Base-by-base conservation (phyloP, 2,888 invertebrate genomes). In the Sarcophaga rosellei region DNA sequence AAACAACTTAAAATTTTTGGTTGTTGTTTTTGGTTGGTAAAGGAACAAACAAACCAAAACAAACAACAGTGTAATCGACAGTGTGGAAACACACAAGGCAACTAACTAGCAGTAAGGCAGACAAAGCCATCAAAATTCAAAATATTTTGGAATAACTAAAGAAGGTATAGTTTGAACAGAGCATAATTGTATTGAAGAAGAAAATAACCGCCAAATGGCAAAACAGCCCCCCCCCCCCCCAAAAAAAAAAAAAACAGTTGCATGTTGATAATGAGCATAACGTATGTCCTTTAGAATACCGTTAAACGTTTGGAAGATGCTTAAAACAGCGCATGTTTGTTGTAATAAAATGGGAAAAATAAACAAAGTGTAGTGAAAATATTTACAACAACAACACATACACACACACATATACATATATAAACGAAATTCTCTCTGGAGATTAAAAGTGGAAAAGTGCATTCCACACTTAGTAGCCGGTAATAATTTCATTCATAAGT, bases 401-500 rank as follows among this genome's bases (percentile, higher is more conserved):
- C 6, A 35, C 6, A 35, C 6, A 35, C 35, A 35, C 4, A 25
- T 25, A 2, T 23, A 25, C 25, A 25, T 25, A 25, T 25, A 25
- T 35, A 35, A 35, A 35, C 35, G 25, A 78, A 63, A 47, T 65
- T 15, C 78, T 65, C 78, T 65, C 69, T 4, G 65, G 79, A 75
- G 84, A 70, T 79, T 82, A 69, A 62, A 62, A 47, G 4, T 6
- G 74, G 77, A 21, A 68, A 78, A 80, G 15, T 86, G 82, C 83
- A 83, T 20, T 85, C 74, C 20, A 78, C 23, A 53, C 17, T 15
- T 47, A 57, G 75, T 78, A 62, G 53, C 86, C 84, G 77, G 83
- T 63, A 23, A 44, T 65, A 68, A 78, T 80, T 81, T 77, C 81
- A 84, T 84, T 86, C 84, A 84, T 84, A 83, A 83, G 72, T 35